Conservation (phyloP, 2,888 invertebrate genomes). For the Ichneumoninae sp. region DNA sequence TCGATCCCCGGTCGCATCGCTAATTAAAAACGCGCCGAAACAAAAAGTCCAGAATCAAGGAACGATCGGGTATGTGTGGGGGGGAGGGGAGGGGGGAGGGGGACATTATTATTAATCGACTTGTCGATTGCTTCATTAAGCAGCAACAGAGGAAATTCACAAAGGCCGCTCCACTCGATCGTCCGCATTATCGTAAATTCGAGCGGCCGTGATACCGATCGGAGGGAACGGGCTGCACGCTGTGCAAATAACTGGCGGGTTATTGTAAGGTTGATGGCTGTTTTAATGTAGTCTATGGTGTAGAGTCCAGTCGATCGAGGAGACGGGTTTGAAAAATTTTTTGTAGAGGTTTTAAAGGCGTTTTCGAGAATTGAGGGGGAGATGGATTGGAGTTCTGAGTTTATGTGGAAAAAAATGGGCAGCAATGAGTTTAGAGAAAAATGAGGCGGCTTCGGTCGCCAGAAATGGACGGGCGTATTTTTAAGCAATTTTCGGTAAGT, state of each 20-base stretch:
- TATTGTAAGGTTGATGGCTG: background rate
- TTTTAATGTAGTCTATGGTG: background rate
- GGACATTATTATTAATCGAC: constrained; percentile 60
- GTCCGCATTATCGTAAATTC: constrained; percentile 9
- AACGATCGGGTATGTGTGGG: background rate
- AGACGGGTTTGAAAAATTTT: too few species aligned
- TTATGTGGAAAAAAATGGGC: too few species aligned
- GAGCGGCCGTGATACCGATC: background rate
- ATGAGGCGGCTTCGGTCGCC: too few species aligned
- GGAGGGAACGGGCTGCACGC: background rate
- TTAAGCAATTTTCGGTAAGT: too few species aligned
- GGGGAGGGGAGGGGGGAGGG: background rate
- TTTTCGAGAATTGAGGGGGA: too few species aligned
- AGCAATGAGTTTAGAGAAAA: too few species aligned
- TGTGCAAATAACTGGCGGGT: background rate
- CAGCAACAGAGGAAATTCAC: constrained; percentile 49
- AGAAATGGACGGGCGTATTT: too few species aligned
- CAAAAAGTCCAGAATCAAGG: constrained; percentile 16
- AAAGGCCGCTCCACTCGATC: constrained; percentile 30
- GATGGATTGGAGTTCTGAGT: too few species aligned
- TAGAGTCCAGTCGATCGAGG: too few species aligned
- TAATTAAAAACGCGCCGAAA: constrained; percentile 59
- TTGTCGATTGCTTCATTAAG: constrained; percentile 57
- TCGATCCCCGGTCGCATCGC: constrained; percentile 53
- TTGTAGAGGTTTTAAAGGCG: too few species aligned